Evolutionary conservation across 2,113 vertebrate species (phyloP).

Genomic region (Calyptommatus sinebrachiatus): DNA sequence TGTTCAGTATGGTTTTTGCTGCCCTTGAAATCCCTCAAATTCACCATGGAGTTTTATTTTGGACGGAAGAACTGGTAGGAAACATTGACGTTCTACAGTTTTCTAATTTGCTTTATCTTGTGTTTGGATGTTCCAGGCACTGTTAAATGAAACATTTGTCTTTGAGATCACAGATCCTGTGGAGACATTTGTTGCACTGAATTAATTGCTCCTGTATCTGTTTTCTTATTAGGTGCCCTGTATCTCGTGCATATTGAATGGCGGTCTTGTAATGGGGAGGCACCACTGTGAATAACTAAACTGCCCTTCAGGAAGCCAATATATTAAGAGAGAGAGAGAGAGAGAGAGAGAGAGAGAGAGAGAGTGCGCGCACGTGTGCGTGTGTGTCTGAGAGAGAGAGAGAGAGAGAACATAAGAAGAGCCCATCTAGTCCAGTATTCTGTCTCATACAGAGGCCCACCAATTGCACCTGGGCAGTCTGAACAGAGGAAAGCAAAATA

Average conservation of each 20-base stretch:
- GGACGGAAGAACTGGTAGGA: neutral
- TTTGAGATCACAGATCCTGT: slow-evolving; percentile 8
- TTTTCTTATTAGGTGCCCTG: slow-evolving; percentile 12
- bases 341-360: too few species aligned
- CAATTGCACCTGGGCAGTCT: too few species aligned
- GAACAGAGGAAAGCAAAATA: too few species aligned
- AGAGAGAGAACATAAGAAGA: too few species aligned
- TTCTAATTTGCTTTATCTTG: neutral
- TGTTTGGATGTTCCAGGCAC: neutral
- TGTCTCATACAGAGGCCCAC: too few species aligned
- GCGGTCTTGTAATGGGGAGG: slow-evolving; percentile 1
- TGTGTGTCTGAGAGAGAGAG: too few species aligned
- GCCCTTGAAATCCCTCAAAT: neutral
- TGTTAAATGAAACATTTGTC: slow-evolving; percentile 5
- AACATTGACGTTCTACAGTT: neutral
- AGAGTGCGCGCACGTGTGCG: too few species aligned
- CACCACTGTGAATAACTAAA: neutral
- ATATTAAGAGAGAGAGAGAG: rapidly evolving
- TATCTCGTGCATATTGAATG: neutral
- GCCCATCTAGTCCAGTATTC: too few species aligned
- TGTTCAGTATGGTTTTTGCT: neutral
- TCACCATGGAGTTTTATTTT: neutral
- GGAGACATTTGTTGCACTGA: neutral
- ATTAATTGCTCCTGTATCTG: slow-evolving; percentile 22
- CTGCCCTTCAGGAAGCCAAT: neutral